phyloP scores from a whole-genome alignment of 2,113 vertebrate species.

The Pantherophis guttatus region DNA sequence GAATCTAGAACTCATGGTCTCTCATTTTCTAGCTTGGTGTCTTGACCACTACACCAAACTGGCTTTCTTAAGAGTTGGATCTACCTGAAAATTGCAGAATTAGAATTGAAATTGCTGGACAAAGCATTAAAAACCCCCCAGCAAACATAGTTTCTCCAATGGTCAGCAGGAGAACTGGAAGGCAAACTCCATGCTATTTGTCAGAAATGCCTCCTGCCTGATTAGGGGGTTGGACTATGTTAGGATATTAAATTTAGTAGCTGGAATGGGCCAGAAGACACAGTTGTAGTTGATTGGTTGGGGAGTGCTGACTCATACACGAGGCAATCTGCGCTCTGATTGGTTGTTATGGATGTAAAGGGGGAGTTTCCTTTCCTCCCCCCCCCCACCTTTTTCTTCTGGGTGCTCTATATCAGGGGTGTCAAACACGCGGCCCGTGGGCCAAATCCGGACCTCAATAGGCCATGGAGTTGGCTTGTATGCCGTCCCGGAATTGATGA shows the following conservation, averaged over 20 bases:
- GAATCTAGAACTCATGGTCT: neutral
- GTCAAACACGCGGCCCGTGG: too few species aligned
- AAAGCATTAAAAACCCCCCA: neutral
- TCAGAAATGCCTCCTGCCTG: neutral
- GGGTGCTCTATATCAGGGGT: too few species aligned
- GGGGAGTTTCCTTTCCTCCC: too few species aligned
- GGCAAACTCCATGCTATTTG: neutral
- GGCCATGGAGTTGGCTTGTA: too few species aligned
- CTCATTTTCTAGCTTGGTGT: neutral
- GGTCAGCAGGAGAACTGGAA: neutral
- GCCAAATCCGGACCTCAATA: too few species aligned
- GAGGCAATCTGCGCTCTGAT: neutral
- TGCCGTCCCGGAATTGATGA: too few species aligned
- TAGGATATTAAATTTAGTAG: neutral
- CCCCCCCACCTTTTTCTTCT: too few species aligned
- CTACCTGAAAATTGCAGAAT: neutral
- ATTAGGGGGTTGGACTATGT: neutral
- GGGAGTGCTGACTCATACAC: neutral
- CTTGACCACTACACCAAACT: neutral
- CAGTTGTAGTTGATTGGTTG: too few species aligned
- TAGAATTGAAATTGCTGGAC: neutral
- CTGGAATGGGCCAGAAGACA: neutral
- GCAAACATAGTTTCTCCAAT: neutral
- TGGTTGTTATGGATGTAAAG: too few species aligned
- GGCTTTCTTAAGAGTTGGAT: neutral